Evolutionary conservation across 2,797 vertebrate genomes (phyloP), one percentile per base, ranked within the genome.

Genomic region (Myripristis murdjan): DNA sequence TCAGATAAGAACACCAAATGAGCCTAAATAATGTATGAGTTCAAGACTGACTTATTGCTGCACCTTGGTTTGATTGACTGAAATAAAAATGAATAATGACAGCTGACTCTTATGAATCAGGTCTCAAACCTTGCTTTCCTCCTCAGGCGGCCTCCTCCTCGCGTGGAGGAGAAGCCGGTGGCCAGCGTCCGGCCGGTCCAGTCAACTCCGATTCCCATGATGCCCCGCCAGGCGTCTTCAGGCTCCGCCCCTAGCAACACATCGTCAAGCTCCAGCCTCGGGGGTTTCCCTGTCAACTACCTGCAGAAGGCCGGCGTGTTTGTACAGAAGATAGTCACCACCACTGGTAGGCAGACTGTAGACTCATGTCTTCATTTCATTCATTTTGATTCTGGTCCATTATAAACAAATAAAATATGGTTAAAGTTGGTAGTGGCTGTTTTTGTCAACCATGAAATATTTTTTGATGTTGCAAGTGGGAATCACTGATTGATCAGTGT

Each of bases 301-400:
- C 91, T 99, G 64, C 97, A 99, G 67, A 96, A 98, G 67, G 98
- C 98, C 0, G 98, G 98, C 1, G 97, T 99, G 73, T 95, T 98
- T 2, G 97, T 99, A 12, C 98, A 99, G 90, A 98, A 97, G 82
- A 97, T 99, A 41, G 96, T 99, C 89, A 99, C 98, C 69, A 98
- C 97, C 43, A 98, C 97, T 39, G 98, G 98, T 98, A 77, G 20
- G 89, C 3, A 26, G 4, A 60, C 39, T 31, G 2, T 8, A 6
- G n/a, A n/a, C n/a, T n/a, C n/a, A n/a, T 11, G 18, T 37, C 4
- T 11, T 33, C 51, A 46, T 1, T 7, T 23, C 3, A n/a, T n/a
- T n/a, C n/a, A n/a, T n/a, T n/a, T n/a, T n/a, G n/a, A n/a, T n/a
- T n/a, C n/a, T n/a, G n/a, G n/a, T n/a, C n/a, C n/a, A n/a, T n/a